Evolutionary conservation across 1,140 invertebrate genomes (phyloP).

Genomic region (Periplaneta americana): DNA sequence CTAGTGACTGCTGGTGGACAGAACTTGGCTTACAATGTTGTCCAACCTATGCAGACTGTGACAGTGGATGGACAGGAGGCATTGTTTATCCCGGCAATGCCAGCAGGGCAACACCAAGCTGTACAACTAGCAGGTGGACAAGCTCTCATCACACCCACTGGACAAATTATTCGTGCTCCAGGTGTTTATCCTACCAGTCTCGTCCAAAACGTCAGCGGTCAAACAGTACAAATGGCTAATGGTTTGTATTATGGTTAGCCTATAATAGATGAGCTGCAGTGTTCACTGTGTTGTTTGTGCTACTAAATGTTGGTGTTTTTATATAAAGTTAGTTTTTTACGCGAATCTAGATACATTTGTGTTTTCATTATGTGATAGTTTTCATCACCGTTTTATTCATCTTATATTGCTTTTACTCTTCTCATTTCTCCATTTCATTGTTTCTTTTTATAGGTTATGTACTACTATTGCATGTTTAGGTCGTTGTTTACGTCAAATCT

Average conservation of each 20-base stretch:
- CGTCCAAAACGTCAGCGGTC: slow-evolving; percentile 47
- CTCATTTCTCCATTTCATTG: too few relatives aligned
- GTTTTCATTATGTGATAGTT: too few relatives aligned
- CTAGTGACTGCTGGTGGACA: slow-evolving; percentile 32
- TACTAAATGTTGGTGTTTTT: too few relatives aligned
- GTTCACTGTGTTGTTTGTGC: too few relatives aligned
- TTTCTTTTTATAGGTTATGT: too few relatives aligned
- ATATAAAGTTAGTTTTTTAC: too few relatives aligned
- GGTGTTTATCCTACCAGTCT: slow-evolving; percentile 43
- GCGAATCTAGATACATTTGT: too few relatives aligned
- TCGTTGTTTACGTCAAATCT: too few relatives aligned
- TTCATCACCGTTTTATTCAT: too few relatives aligned
- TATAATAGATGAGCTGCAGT: background rate
- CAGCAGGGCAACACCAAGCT: slow-evolving; percentile 14
- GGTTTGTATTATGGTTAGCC: slow-evolving; percentile 24
- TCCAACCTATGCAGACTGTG: slow-evolving; percentile 76
- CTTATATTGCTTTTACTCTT: too few relatives aligned
- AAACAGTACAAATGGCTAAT: slow-evolving; percentile 51
- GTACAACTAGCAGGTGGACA: slow-evolving; percentile 29
- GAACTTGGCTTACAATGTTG: slow-evolving; percentile 53
- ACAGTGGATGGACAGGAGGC: slow-evolving; percentile 91
- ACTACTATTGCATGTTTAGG: too few relatives aligned
- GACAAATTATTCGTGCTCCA: slow-evolving; percentile 58
- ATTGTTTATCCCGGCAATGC: slow-evolving; percentile 65
- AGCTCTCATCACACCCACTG: slow-evolving; percentile 46